A percentile compares a stretch with the other conserved stretches of the same genome.
Evolutionary conservation across 2,113 vertebrate species (phyloP).

Genomic region (Rhea pennata): DNA sequence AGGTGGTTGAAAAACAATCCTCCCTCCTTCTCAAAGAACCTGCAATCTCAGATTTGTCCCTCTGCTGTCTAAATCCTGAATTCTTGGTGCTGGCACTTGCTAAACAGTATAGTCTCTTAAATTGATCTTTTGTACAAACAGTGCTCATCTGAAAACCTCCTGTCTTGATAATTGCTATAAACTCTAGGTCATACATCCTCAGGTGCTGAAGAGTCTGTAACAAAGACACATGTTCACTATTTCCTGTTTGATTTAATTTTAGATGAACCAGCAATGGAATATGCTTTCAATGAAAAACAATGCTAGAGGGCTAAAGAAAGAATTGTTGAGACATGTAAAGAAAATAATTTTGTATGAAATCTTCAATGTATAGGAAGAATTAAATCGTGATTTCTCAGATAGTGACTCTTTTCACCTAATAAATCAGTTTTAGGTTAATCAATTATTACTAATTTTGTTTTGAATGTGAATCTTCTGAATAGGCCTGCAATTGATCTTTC

Average conservation of each 20-base stretch:
- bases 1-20: neutral
- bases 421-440: neutral
- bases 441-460: conserved; percentile 10
- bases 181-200: neutral
- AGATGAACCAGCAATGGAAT: neutral
- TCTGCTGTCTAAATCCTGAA: neutral
- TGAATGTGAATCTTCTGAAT: neutral
- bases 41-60: neutral
- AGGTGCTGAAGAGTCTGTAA: neutral
- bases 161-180: neutral
- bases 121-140: neutral
- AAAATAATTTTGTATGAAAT: neutral
- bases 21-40: accelerated
- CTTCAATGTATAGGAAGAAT: neutral
- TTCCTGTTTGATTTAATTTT: conserved; percentile 27
- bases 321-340: neutral
- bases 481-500: neutral
- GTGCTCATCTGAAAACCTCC: neutral
- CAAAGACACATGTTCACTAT: neutral
- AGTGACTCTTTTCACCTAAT: neutral
- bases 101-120: neutral
- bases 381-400: neutral
- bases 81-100: neutral
- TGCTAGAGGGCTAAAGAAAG: neutral
- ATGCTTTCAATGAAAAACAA: conserved; percentile 5